Conservation (phyloP, 2,888 invertebrate species). For the Xylota sylvarum region DNA sequence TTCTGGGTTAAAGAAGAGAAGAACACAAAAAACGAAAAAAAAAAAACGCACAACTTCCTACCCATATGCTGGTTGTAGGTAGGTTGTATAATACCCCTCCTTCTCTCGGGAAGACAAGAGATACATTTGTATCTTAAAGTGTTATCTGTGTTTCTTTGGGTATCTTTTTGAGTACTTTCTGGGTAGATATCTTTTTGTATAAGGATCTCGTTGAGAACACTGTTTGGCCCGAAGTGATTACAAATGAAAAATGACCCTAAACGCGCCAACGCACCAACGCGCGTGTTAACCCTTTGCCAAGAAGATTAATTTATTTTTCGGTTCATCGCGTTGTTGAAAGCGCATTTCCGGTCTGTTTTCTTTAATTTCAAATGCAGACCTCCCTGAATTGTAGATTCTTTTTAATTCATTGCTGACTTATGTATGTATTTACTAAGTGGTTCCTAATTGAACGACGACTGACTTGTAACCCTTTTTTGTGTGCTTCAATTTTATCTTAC, state of each 20-base stretch:
- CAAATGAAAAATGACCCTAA: slow-evolving; percentile 59
- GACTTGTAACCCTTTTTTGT: slow-evolving; percentile 52
- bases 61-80: slow-evolving; percentile 22
- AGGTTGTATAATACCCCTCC: slow-evolving; percentile 2
- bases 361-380: slow-evolving; percentile 35
- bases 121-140: slow-evolving; percentile 63
- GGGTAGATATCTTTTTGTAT: background rate
- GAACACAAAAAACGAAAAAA: background rate
- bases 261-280: slow-evolving; percentile 43
- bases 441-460: slow-evolving; percentile 51
- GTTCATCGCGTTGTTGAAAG: slow-evolving; percentile 17
- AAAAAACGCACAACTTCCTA: slow-evolving; percentile 19
- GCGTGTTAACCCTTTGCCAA: slow-evolving; percentile 51
- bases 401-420: slow-evolving; percentile 41
- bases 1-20: slow-evolving; percentile 62
- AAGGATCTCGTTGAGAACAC: slow-evolving; percentile 5
- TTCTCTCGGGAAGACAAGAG: slow-evolving; percentile 4
- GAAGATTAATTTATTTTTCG: slow-evolving; percentile 34
- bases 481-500: slow-evolving; percentile 27
- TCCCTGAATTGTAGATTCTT: slow-evolving; percentile 9
- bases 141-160: slow-evolving; percentile 38
- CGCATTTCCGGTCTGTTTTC: slow-evolving; percentile 44
- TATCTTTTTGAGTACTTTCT: slow-evolving; percentile 15
- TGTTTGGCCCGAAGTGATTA: slow-evolving; percentile 49
- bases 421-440: no score